Base-by-base conservation (phyloP, 2,113 vertebrate genomes). In the Pelobates fuscus region DNA sequence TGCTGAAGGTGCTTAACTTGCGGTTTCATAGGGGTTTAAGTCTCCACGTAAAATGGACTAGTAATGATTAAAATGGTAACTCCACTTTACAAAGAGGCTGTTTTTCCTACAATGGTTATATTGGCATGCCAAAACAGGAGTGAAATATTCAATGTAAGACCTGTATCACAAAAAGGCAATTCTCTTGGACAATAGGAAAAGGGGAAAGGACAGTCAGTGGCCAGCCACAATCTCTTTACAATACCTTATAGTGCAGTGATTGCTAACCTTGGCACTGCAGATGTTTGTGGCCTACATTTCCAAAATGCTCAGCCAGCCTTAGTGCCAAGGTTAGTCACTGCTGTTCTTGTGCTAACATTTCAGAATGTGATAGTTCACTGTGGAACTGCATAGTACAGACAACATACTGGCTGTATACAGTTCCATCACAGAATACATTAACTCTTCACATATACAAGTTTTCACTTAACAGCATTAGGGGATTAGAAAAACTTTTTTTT, bases 171-270 rank as follows among this genome's bases (percentile, higher is more conserved):
- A 63, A 82, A 61, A n/a, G 44, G 70, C 44, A 24, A 52, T 70
- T 29, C 52, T 54, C 8, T 52, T 74, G 67, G 44, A 77, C 49
- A 79, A 80, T 23, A 80, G 80, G 81, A 86, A 80, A 25, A 52
- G 44, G 43, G 49, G 26, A 25, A 52, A 59, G 68, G 58, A 59
- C 37, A 74, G 89, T 88, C 88, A 87, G 91, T 89, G 92, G 90
- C 92, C 92, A 93, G 92, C 91, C 93, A 94, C 92, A 90, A 90
- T 41, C 37, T 41, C 37, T 41, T 41, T 93, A 94, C 92, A 90
- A 90, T 86, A 84, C 78, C 86, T 91, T 88, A 92, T 87, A 37
- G 32, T 6, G 32, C 32, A 10, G 32, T 37, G 32, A 37, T 37
- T 5, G 32, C 10, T 37, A 37, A n/a, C n/a, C n/a, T n/a, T n/a